A percentile compares a stretch with the other conserved stretches of the same genome.
phyloP scores from a whole-genome alignment of 2,113 vertebrate species.

The Ornithorhynchus anatinus region DNA sequence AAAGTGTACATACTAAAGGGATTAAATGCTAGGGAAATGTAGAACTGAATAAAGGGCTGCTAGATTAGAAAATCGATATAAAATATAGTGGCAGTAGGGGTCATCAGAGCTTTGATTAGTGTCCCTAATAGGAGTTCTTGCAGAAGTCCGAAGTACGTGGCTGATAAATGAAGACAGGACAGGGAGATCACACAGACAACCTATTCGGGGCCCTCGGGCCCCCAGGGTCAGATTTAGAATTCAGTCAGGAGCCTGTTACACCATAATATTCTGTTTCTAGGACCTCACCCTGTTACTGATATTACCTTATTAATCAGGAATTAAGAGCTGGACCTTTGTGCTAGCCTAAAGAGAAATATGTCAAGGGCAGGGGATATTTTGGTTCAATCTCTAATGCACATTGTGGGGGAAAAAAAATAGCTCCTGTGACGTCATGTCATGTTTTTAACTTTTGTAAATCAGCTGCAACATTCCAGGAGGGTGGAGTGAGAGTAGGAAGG shows the following conservation, averaged over 20 bases:
- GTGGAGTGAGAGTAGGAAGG: slow-evolving; percentile 29
- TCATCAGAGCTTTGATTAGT: too few species aligned
- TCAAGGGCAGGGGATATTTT: neutral
- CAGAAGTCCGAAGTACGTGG: neutral
- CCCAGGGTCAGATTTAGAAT: slow-evolving; percentile 12
- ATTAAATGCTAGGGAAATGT: too few species aligned
- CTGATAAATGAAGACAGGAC: neutral
- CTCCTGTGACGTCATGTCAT: slow-evolving; percentile 33
- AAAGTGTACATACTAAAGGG: too few species aligned
- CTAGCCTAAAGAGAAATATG: neutral
- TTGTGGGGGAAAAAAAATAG: slow-evolving; percentile 27
- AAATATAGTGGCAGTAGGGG: too few species aligned
- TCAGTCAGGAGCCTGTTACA: slow-evolving; percentile 1
- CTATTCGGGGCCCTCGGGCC: neutral
- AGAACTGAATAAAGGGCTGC: too few species aligned
- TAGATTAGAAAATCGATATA: too few species aligned
- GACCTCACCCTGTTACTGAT: neutral
- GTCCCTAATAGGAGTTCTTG: too few species aligned
- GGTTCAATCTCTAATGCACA: slow-evolving; percentile 11
- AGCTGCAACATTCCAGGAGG: slow-evolving; percentile 34
- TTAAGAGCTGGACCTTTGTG: neutral
- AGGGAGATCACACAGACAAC: slow-evolving; percentile 35
- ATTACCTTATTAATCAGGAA: slow-evolving; percentile 32
- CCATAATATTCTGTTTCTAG: slow-evolving; percentile 25
- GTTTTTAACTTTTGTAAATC: slow-evolving; percentile 35